phyloP scores from a whole-genome alignment of 2,888 invertebrate genomes.

The Lochmaea crataegi region DNA sequence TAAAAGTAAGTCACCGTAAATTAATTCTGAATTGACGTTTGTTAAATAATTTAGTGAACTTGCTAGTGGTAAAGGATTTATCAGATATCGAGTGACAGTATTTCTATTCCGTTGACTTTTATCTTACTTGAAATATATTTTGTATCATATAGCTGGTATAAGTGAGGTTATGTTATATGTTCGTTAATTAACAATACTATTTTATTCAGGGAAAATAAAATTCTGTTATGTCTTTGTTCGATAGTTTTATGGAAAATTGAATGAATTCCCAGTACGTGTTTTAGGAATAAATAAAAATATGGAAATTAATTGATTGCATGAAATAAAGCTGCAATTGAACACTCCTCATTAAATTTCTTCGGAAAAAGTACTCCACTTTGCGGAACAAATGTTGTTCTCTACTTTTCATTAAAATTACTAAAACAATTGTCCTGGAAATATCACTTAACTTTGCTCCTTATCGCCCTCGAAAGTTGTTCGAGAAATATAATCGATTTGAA shows the following conservation, averaged over 20 bases:
- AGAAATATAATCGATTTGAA: not conserved
- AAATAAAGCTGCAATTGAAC: not conserved
- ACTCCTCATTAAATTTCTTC: not conserved
- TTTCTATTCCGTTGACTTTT: too few species aligned
- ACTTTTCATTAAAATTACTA: constrained; percentile 6
- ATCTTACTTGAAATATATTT: too few species aligned
- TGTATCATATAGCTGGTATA: too few species aligned
- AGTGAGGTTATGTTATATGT: too few species aligned
- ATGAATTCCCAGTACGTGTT: not conserved
- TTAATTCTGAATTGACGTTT: too few species aligned
- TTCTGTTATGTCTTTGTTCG: not conserved
- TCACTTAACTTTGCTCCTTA: constrained; percentile 9
- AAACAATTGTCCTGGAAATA: not conserved
- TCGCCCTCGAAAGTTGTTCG: not conserved
- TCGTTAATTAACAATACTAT: too few species aligned
- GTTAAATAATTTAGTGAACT: too few species aligned
- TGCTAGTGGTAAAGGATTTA: too few species aligned
- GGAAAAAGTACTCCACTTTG: not conserved
- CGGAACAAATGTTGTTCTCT: not conserved
- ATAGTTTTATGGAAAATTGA: not conserved
- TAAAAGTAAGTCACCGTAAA: too few species aligned
- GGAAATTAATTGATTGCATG: not conserved
- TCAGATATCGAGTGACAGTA: too few species aligned
- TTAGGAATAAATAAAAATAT: not conserved
- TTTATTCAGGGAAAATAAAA: too few species aligned